phyloP scores from a whole-genome alignment of 2,113 vertebrate species.

The Carassius auratus region DNA sequence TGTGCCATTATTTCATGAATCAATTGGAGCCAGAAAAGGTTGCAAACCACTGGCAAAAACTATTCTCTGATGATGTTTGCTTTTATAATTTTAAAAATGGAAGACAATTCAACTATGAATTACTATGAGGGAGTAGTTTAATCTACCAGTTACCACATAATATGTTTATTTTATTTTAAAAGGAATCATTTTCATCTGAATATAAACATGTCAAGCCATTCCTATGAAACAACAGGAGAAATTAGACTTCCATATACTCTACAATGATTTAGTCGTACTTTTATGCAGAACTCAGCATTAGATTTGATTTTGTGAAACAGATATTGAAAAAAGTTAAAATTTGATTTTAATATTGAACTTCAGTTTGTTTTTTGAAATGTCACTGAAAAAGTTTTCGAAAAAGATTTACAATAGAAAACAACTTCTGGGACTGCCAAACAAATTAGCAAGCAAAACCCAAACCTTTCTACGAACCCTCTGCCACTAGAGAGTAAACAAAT shows the following conservation, averaged over 20 bases:
- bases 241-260: background rate
- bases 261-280: background rate
- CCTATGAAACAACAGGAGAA: background rate
- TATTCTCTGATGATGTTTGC: background rate
- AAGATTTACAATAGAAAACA: background rate
- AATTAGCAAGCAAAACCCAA: slow-evolving; percentile 11
- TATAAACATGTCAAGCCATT: background rate
- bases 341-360: background rate
- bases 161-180: background rate
- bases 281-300: background rate
- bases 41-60: background rate
- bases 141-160: background rate
- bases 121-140: background rate
- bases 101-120: background rate
- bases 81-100: background rate
- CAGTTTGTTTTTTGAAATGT: background rate
- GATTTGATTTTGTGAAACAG: background rate
- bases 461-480: slow-evolving; percentile 5
- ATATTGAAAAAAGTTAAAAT: background rate
- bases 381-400: background rate
- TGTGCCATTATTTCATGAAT: background rate
- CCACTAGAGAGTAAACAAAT: slow-evolving; percentile 22
- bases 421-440: background rate
- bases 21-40: background rate
- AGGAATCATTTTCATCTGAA: background rate